Evolutionary conservation across 2,113 vertebrate species (phyloP), one percentile per base, ranked within the genome.

Genomic region (Scopus umbretta): DNA sequence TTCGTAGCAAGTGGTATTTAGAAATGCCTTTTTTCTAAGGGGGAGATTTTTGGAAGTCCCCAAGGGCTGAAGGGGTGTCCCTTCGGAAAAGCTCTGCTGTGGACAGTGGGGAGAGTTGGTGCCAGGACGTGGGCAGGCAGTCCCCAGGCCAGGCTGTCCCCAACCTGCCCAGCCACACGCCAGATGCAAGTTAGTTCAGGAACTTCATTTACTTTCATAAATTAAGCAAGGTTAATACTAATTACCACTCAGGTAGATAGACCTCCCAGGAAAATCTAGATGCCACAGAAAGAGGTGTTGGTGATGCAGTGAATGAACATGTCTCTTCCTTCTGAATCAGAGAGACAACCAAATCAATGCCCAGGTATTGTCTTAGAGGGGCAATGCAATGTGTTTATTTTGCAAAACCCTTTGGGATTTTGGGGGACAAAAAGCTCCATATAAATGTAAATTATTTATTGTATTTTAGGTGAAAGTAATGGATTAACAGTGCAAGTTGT

Each of bases 251-350:
- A 6, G 26, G 16, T 88, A 42, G 15, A 22, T 52, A 76, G 67
- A 32, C 4, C 30, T 82, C 29, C 19, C 25, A 30, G 52, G 26
- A 68, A 50, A 2, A 19, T 36, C 29, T 12, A 36, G 43, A 2
- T 49, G 50, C 65, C 9, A 6, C 36, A 30, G 67, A 30, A 49
- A 4, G 56, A 42, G 30, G 9, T 34, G 4, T 9, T 71, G 73
- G 38, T 0, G 0, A 3, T 71, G 49, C 36, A 66, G 78, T 36
- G 29, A 13, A 2, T 52, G 80, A 67, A 5, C 27, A 38, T 59
- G 17, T 30, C 38, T 87, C 42, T 32, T 63, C 29, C 11, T 68
- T 50, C 34, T n/a, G 25, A 59, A 1, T 27, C 85, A 75, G 38
- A 3, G 16, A 47, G 19, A 10, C 49, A 61, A 59, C 17, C 23